Evolutionary conservation across 2,797 vertebrate genomes (phyloP).

Genomic region (Setipinna tenuifilis): DNA sequence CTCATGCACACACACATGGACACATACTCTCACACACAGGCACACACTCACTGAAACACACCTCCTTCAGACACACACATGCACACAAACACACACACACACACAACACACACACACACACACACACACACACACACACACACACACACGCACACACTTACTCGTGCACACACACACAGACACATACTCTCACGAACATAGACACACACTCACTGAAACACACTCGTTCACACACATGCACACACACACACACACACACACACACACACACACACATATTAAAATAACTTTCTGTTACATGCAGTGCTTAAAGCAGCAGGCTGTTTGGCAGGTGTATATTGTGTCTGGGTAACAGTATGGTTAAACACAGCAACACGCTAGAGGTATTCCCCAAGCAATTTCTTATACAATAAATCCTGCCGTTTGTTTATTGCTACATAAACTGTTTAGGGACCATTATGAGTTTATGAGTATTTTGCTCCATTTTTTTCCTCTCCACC

Average conservation of each 20-base stretch:
- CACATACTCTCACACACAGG: not conserved
- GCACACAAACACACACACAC: too few species aligned
- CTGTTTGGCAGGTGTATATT: not conserved
- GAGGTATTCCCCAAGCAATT: not conserved
- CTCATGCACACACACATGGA: not conserved
- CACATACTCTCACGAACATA: too few species aligned
- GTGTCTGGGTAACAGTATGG: not conserved
- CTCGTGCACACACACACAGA: too few species aligned
- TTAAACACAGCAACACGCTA: not conserved
- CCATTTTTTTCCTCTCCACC: not conserved
- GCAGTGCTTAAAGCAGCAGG: not conserved
- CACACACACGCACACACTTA: too few species aligned
- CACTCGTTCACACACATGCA: too few species aligned
- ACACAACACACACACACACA: too few species aligned
- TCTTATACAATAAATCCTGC: not conserved
- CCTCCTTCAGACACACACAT: too few species aligned
- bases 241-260: too few species aligned
- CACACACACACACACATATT: too few species aligned
- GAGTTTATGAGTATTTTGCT: not conserved
- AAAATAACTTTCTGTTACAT: not conserved
- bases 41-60: too few species aligned
- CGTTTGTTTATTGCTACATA: not conserved
- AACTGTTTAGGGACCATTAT: slow-evolving; percentile 15
- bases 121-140: too few species aligned
- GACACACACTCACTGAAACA: too few species aligned